Conservation (phyloP, 2,797 vertebrate genomes). For the Sebastolobus altivelis region DNA sequence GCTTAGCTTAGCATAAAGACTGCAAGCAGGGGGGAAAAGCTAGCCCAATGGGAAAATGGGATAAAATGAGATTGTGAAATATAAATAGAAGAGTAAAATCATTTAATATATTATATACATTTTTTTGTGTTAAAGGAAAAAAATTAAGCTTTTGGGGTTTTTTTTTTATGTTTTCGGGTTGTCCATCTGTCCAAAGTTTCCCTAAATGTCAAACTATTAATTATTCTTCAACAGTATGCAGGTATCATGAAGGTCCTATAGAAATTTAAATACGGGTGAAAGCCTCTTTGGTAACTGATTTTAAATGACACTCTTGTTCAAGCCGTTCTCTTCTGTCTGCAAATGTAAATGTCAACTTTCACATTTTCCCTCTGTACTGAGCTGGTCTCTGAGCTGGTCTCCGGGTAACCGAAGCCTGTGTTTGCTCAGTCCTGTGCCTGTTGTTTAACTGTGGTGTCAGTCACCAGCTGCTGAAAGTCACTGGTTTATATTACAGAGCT, state of each 20-base stretch:
- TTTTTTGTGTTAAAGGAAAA: too few species aligned
- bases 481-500: constrained; percentile 50
- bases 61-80: too few species aligned
- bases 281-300: not conserved
- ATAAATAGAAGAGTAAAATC: too few species aligned
- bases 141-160: too few species aligned
- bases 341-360: constrained; percentile 9
- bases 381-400: not conserved
- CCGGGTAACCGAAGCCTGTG: constrained; percentile 51
- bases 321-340: not conserved
- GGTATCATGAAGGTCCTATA: not conserved
- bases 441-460: constrained; percentile 61
- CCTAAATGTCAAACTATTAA: not conserved
- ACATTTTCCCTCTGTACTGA: not conserved
- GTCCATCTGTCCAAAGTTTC: not conserved
- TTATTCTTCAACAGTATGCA: not conserved
- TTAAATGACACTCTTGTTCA: not conserved
- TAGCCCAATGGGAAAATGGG: too few species aligned
- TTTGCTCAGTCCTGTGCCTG: constrained; percentile 27
- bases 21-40: too few species aligned
- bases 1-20: too few species aligned
- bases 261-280: not conserved
- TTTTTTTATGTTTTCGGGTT: too few species aligned
- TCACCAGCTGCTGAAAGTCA: constrained; percentile 32
- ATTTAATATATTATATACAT: too few species aligned